Conservation (phyloP, 2,797 vertebrate genomes). For the Ptychadena robeensis region DNA sequence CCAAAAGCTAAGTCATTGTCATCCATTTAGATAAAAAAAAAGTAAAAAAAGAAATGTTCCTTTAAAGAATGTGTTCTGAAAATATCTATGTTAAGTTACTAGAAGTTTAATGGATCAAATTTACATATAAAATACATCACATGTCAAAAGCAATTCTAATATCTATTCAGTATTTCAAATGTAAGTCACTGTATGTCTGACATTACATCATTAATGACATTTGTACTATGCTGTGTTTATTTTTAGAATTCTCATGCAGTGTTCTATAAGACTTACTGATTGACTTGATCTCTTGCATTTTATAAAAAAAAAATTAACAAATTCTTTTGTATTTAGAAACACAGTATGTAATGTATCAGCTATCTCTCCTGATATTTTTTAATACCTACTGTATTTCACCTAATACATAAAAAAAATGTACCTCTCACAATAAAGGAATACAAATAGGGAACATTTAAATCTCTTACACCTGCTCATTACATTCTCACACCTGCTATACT, state of each 20-base stretch:
- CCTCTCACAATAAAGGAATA: not conserved
- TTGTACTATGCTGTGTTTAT: not conserved
- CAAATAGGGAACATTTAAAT: slow-evolving; percentile 8
- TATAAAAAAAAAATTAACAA: not conserved
- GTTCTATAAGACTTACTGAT: not conserved
- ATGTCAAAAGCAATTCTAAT: not conserved
- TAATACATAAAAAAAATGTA: not conserved
- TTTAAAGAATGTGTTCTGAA: not conserved
- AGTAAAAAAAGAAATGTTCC: not conserved
- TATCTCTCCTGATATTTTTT: not conserved
- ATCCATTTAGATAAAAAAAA: not conserved
- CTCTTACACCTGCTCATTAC: not conserved
- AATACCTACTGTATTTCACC: not conserved
- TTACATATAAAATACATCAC: slow-evolving; percentile 1
- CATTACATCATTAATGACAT: not conserved
- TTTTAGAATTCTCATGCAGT: not conserved
- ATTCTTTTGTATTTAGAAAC: not conserved
- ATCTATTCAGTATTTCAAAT: not conserved
- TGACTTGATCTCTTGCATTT: not conserved
- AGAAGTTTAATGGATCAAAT: not conserved
- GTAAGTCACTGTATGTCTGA: not conserved
- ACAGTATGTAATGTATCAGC: not conserved
- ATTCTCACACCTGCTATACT: slow-evolving; percentile 18
- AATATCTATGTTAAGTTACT: not conserved
- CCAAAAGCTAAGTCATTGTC: not conserved